Conservation (phyloP, 64 coral and sea anemone genomes). For the Stichodactyla mertensii region DNA sequence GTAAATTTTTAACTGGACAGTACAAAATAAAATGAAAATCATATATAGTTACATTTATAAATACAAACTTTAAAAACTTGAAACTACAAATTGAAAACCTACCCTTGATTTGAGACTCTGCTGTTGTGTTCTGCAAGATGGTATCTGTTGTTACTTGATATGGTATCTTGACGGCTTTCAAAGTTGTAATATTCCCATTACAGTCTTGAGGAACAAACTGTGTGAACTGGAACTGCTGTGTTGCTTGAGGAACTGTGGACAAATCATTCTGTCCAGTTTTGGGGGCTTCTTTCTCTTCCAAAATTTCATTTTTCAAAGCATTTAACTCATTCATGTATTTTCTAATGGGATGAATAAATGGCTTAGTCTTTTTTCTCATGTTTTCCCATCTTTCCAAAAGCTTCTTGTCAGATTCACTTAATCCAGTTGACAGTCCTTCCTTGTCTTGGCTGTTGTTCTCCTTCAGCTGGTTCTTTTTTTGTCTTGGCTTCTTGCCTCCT, state of each 20-base stretch:
- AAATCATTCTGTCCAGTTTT: conserved; percentile 2
- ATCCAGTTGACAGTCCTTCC: conserved; percentile 10
- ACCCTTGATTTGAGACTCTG: neutral
- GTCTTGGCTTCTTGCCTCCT: conserved; percentile 59
- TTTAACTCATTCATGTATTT: conserved; percentile 85
- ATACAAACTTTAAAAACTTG: neutral
- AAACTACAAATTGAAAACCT: neutral
- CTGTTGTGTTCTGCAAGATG: neutral
- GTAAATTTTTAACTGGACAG: neutral
- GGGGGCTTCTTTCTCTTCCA: conserved; percentile 12
- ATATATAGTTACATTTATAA: neutral
- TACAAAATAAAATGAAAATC: no score
- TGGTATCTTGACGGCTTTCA: conserved; percentile 83
- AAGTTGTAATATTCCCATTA: conserved; percentile 65
- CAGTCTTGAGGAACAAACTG: conserved; percentile 86
- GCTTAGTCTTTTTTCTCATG: conserved; percentile 87
- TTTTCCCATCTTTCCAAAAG: conserved; percentile 85
- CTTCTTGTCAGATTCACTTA: conserved; percentile 77
- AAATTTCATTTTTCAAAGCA: conserved; percentile 74
- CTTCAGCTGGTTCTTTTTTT: conserved; percentile 38
- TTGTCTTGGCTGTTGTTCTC: conserved; percentile 36
- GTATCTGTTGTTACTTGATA: neutral
- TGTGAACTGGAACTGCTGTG: conserved; percentile 91
- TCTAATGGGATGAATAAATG: conserved; percentile 91
- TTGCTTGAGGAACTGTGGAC: conserved; percentile 1